phyloP scores from a whole-genome alignment of 2,113 vertebrate genomes.

The Piaya cayana region DNA sequence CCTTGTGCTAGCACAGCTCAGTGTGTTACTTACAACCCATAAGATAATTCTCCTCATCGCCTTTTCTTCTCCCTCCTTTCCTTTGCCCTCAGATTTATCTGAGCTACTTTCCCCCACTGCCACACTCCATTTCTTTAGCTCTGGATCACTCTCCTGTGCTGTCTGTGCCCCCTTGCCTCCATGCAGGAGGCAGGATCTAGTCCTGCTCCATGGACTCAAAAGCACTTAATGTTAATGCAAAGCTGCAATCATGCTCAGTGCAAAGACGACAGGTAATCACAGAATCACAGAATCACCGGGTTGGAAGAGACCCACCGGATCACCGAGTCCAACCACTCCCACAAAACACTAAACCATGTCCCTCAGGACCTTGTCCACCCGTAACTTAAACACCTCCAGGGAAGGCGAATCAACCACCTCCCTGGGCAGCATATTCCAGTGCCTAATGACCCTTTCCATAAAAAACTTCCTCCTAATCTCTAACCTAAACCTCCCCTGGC shows the following conservation, averaged over 20 bases:
- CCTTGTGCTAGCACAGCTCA: accelerated
- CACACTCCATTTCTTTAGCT: neutral
- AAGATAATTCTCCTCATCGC: neutral
- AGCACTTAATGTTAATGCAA: accelerated
- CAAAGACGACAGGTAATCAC: neutral
- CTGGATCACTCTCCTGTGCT: neutral
- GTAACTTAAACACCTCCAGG: no score
- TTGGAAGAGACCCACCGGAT: no score
- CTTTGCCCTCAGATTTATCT: neutral
- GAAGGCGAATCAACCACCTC: no score
- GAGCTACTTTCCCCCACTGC: neutral
- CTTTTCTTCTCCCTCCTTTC: neutral
- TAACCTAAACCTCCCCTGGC: no score
- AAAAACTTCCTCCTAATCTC: no score
- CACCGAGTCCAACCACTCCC: no score
- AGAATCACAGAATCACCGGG: no score
- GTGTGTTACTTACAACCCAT: neutral
- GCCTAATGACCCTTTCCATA: no score
- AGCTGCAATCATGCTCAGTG: accelerated
- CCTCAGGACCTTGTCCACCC: no score
- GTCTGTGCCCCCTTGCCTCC: neutral
- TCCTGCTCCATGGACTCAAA: accelerated
- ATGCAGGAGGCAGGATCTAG: neutral
- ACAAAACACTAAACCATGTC: no score
- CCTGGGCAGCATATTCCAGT: no score